Conservation (phyloP, 2,888 invertebrate species). For the Alloscopus bannaensis region DNA sequence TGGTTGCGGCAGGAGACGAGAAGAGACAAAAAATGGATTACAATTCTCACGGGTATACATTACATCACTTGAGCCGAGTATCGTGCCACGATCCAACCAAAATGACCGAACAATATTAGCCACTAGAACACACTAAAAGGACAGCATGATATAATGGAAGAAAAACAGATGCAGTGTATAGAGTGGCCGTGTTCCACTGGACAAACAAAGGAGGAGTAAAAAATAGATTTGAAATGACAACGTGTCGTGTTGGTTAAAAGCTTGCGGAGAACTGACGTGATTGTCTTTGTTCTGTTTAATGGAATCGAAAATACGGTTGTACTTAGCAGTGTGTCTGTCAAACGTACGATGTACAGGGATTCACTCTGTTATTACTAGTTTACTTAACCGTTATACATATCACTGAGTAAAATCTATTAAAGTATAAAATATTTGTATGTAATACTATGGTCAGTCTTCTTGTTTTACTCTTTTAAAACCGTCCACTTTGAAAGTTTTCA, state of each 20-base stretch:
- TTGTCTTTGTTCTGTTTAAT: too few relatives aligned
- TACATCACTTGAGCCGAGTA: background rate
- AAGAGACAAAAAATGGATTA: conserved; percentile 58
- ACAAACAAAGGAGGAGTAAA: conserved; percentile 7
- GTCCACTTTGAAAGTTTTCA: conserved; percentile 54
- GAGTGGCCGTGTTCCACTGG: background rate
- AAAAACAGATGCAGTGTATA: background rate
- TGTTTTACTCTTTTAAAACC: conserved; percentile 40
- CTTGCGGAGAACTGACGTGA: too few relatives aligned
- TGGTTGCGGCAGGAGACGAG: background rate
- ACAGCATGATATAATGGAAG: background rate
- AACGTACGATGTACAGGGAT: too few relatives aligned
- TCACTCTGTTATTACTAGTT: too few relatives aligned
- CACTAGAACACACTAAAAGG: background rate
- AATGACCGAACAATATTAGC: too few relatives aligned
- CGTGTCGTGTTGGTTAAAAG: too few relatives aligned
- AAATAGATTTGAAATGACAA: background rate
- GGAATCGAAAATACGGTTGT: too few relatives aligned
- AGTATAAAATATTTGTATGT: too few relatives aligned
- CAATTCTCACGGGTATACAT: conserved; percentile 28
- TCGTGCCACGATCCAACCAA: too few relatives aligned
- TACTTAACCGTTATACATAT: too few relatives aligned
- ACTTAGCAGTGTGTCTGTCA: too few relatives aligned
- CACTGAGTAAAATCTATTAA: too few relatives aligned
- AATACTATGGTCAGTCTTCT: conserved; percentile 52